These are phyloP conservation scores for Cataglyphis livida DNA, from an alignment of 2,888 invertebrate species.

Conservation along the genomic window DNA sequence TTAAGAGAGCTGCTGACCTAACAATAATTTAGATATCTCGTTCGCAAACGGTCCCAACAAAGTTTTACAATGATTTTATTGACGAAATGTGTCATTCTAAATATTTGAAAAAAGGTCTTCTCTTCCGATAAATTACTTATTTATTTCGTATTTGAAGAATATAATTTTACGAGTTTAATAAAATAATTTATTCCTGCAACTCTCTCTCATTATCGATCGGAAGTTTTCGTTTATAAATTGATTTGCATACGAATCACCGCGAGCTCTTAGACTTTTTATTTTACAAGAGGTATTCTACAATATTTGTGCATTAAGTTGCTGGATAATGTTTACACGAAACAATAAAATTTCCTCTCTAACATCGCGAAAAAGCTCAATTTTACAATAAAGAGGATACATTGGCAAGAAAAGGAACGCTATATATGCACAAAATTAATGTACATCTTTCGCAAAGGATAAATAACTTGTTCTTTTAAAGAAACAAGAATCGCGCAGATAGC, in stretches of 20 bases:
- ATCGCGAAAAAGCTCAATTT: constrained; percentile 2
- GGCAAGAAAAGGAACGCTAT: constrained; percentile 28
- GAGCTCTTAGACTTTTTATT: background rate
- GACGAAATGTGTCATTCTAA: background rate
- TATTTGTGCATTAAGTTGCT: background rate
- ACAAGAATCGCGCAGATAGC: constrained; percentile 12
- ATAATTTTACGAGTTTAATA: background rate
- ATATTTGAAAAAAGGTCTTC: background rate
- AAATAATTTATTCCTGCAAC: background rate
- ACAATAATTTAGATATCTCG: background rate
- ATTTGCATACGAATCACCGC: background rate
- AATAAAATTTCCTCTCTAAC: background rate
- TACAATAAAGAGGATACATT: constrained; percentile 10
- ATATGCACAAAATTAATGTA: constrained; percentile 32
- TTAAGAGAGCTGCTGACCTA: background rate
- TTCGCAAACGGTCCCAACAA: background rate
- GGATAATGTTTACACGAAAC: background rate
- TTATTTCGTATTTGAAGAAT: background rate
- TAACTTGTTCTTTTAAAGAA: background rate
- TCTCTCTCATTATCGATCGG: background rate
- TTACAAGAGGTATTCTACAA: background rate
- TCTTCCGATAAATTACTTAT: background rate
- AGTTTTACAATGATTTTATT: background rate
- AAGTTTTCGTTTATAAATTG: background rate
- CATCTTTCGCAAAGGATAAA: background rate